phyloP scores from a whole-genome alignment of 2,113 vertebrate species.

The Chloebia gouldiae region DNA sequence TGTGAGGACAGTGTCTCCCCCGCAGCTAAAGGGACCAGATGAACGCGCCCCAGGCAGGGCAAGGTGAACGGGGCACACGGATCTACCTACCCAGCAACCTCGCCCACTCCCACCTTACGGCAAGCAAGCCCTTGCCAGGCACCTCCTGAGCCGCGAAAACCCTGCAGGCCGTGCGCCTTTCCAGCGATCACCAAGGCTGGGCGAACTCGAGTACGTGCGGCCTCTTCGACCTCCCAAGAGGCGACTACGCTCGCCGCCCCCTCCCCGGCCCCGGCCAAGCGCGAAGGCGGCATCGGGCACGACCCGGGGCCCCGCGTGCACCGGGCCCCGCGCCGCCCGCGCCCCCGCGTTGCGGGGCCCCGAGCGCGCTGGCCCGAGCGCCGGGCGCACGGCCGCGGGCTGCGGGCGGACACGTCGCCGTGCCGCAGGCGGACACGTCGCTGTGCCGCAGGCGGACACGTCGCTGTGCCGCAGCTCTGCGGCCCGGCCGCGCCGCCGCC shows the following conservation, averaged over 20 bases:
- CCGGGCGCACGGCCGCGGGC: background rate
- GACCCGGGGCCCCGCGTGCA: too few species aligned
- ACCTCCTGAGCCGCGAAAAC: background rate
- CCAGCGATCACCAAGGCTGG: too few species aligned
- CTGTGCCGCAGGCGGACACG: too few species aligned
- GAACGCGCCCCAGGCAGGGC: too few species aligned
- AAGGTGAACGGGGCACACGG: accelerated
- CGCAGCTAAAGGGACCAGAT: accelerated
- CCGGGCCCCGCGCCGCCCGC: background rate
- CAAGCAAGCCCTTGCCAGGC: too few species aligned
- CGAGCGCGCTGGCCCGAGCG: background rate
- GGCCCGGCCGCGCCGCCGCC: background rate
- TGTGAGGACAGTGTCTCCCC: accelerated
- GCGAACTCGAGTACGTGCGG: background rate
- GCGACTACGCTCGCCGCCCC: background rate
- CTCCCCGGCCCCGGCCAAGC: too few species aligned
- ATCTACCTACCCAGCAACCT: background rate
- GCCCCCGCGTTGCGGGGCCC: background rate
- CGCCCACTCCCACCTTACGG: background rate
- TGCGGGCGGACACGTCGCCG: background rate
- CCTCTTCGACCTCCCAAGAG: background rate
- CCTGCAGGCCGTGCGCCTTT: background rate
- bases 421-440: background rate
- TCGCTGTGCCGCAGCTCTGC: background rate
- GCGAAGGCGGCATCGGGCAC: background rate